Evolutionary conservation across 1,140 invertebrate species (phyloP).

Genomic region (Glossosoma conforme): DNA sequence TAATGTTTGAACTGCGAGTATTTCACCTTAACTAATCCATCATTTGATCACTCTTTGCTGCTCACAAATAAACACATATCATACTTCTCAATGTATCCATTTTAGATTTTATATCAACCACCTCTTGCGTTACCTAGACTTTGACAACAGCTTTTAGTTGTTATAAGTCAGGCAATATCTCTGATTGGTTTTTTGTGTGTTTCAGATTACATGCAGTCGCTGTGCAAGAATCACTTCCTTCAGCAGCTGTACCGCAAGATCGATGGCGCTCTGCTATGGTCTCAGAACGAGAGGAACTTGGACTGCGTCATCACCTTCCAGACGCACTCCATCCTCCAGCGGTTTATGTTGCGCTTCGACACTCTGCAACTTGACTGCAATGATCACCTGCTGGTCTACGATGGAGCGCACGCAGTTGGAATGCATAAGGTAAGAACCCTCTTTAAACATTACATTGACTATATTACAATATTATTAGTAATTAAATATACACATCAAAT

Average conservation of each 20-base stretch:
- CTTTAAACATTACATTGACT: not conserved
- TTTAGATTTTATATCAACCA: not conserved
- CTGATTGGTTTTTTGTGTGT: no score
- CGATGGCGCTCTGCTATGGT: conserved; percentile 83
- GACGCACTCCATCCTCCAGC: conserved; percentile 86
- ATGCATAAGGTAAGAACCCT: conserved; percentile 68
- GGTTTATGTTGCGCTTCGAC: conserved; percentile 87
- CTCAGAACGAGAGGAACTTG: conserved; percentile 82
- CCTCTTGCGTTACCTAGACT: not conserved
- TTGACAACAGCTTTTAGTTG: conserved; percentile 14
- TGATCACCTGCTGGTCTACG: conserved; percentile 88
- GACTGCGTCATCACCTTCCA: conserved; percentile 90
- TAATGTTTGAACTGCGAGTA: no score
- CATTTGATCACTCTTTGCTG: no score
- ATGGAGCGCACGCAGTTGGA: conserved; percentile 83
- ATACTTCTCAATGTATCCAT: no score
- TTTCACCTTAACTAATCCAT: no score
- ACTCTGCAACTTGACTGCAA: conserved; percentile 83
- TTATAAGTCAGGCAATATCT: no score
- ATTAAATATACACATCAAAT: no score
- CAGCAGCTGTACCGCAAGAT: conserved; percentile 83
- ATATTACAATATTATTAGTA: no score
- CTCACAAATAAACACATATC: no score
- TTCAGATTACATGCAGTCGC: conserved; percentile 76
- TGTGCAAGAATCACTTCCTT: conserved; percentile 83